Base-by-base conservation (phyloP, 1,140 invertebrate species). In the Phenacoccus solenopsis region DNA sequence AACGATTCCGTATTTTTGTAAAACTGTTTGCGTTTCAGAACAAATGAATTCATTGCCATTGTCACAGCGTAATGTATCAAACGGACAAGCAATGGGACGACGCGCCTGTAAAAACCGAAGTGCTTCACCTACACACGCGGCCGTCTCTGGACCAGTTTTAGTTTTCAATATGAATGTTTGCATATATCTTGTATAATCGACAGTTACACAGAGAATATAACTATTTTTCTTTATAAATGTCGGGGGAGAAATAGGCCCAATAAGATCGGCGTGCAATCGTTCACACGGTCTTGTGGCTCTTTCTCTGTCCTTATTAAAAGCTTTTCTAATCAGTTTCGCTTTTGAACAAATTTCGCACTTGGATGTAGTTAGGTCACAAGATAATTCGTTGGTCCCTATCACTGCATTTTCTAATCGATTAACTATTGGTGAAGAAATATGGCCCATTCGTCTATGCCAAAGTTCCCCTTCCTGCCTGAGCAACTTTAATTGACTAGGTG, bases 1-100 rank as follows among this genome's bases (percentile, higher is more conserved):
- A 13, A 68, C 28, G 28, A 72, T 69, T 28, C 72, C 70, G n/a
- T 35, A 69, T 28, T 64, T 28, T 16, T 28, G 2, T 13, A 25
- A 67, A 25, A 59, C 25, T 28, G 27, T 67, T 25, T 28, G 7
- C 61, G 28, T 57, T 57, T 28, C 28, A 61, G 3, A 13, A 64
- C 57, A 25, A 9, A 28, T 64, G 30, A 59, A 70, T 35, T 61
- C 69, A 3, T 27, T 24, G 20, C 69, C 69, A 20, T 59, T 30
- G 57, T 70, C 69, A 21, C 35, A 28, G 22, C 38, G 69, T 30
- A 70, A 32, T 22, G 10, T 68, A 24, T 32, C 28, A 30, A 35
- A 32, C 30, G 28, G 59, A 24, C 59, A 20, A 5, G 59, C 59
- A 16, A 20, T 22, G 13, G 59, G 59, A 25, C 13, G 25, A 5